A percentile compares a stretch with the other conserved stretches of the same genome.
Evolutionary conservation across 2,797 vertebrate species (phyloP).

Genomic region (Lepilemur septentrionalis): DNA sequence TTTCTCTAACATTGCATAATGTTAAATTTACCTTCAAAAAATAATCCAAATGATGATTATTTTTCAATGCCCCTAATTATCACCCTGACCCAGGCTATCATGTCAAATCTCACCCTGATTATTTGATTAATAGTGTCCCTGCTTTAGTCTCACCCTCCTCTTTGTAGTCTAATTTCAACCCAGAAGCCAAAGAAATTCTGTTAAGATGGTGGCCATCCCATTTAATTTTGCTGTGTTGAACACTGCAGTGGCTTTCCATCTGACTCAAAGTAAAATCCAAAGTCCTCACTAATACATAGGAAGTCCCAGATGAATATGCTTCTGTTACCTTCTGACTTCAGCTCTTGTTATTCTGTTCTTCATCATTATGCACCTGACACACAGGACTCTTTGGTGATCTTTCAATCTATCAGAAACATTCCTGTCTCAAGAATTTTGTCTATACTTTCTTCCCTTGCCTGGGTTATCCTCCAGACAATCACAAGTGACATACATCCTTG

Average conservation of each 20-base stretch:
- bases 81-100: neutral
- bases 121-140: neutral
- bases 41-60: neutral
- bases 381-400: neutral
- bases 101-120: neutral
- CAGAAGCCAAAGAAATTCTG: neutral
- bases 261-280: neutral
- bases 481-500: neutral
- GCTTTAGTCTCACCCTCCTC: neutral
- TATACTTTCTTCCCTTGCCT: neutral
- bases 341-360: neutral
- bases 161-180: neutral
- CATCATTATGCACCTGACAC: neutral
- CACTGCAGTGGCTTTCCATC: neutral
- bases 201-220: neutral
- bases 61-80: neutral
- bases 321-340: neutral
- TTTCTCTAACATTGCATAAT: neutral
- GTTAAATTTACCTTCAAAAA: neutral
- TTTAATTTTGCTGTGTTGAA: neutral
- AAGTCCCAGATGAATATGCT: neutral
- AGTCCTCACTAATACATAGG: neutral
- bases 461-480: neutral
- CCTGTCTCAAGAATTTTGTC: neutral
- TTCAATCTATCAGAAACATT: neutral